Evolutionary conservation across 2,797 vertebrate genomes (phyloP), one percentile per base, ranked within the genome.

Genomic region (Sebastes trivittatus): DNA sequence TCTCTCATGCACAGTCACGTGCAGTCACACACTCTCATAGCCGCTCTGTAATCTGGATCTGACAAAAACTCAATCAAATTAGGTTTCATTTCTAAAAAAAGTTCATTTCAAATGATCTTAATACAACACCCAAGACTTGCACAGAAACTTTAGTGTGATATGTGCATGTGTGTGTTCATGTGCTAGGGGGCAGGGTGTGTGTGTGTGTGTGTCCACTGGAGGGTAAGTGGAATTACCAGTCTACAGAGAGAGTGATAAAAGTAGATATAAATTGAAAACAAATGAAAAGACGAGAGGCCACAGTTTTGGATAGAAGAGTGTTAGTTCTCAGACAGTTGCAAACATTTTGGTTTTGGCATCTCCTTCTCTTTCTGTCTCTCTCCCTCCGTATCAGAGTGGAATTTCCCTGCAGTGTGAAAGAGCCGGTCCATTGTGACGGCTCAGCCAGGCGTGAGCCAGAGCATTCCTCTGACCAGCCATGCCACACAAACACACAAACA

Each of bases 401-500:
- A 95, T 96, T 96, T 95, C 95, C 94, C 95, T 91, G 88, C 94
- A 94, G 89, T 95, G 93, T 94, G 93, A 95, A 93, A 95, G 95
- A 94, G 94, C 94, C 77, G 89, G 83, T 93, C 94, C 93, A 95
- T 96, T 96, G 94, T 96, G 95, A 94, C 91, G 91, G 92, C 87
- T 92, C 95, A 95, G 94, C 94, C 94, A 95, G 95, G 93, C 94
- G 91, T 96, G 93, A 89, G 82, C 87, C 84, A 83, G 89, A 84
- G 86, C 92, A 94, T 96, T 96, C 95, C 94, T 95, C 89, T 92
- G 94, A 85, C 92, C 91, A 89, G 93, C 89, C 95, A 94, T 93
- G 93, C 93, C 90, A 91, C 88, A 88, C 93, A 92, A 92, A 93
- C 93, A 94, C 90, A 92, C 90, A 91, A 89, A 92, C 87, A 92